phyloP scores from a whole-genome alignment of 2,888 invertebrate species.

The Dryococelus australis region DNA sequence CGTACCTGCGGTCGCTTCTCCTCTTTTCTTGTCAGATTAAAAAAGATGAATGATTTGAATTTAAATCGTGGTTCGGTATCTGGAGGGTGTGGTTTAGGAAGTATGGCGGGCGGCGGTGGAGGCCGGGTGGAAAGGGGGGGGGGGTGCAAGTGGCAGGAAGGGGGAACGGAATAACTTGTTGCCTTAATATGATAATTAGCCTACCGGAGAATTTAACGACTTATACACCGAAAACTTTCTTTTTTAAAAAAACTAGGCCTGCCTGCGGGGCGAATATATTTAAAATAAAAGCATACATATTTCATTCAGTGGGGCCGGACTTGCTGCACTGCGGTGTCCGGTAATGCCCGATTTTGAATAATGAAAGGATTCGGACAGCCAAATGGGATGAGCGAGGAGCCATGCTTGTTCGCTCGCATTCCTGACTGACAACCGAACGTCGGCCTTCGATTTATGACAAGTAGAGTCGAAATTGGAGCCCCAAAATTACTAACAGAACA shows the following conservation, averaged over 20 bases:
- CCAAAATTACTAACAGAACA: neutral
- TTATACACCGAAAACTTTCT: neutral
- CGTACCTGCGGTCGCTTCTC: neutral
- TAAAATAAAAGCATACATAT: conserved; percentile 29
- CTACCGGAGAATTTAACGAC: conserved; percentile 13
- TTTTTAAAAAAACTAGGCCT: conserved; percentile 8
- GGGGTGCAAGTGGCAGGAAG: neutral
- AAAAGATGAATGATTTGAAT: conserved; percentile 41
- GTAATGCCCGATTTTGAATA: neutral
- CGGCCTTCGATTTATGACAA: neutral
- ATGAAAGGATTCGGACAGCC: neutral
- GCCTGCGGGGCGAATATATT: conserved; percentile 25
- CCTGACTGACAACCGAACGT: neutral
- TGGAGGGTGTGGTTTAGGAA: conserved; percentile 37
- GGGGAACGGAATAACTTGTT: conserved; percentile 25
- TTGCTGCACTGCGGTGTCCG: neutral
- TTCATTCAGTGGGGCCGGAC: neutral
- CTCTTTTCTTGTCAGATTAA: conserved; percentile 38
- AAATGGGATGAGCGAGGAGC: neutral
- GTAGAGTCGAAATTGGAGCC: neutral
- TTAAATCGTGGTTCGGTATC: conserved; percentile 35
- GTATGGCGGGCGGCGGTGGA: neutral
- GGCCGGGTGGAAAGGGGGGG: conserved; percentile 26
- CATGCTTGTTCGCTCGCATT: neutral
- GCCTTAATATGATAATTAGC: conserved; percentile 40